A percentile compares a stretch with the other conserved stretches of the same genome.
Evolutionary conservation across 2,113 vertebrate genomes (phyloP).

Genomic region (Tachysurus fulvidraco): DNA sequence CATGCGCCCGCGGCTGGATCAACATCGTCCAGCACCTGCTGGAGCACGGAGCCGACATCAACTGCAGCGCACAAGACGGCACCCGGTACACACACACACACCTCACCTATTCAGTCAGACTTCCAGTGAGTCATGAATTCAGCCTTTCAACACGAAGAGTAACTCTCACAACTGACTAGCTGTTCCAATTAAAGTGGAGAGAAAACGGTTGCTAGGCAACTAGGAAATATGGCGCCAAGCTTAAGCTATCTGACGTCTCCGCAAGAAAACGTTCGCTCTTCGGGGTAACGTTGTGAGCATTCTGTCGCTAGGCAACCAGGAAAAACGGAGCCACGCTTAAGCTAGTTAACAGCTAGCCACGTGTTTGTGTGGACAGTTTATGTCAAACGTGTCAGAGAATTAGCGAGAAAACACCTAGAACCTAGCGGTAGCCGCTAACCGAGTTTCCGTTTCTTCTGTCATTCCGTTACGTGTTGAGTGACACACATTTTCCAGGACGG

Average conservation of each 20-base stretch:
- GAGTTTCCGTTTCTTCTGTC: not conserved
- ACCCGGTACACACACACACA: constrained; percentile 77
- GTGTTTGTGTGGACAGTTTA: not conserved
- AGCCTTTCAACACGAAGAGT: not conserved
- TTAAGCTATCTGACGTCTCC: not conserved
- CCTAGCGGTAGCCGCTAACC: not conserved
- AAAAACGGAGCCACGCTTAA: not conserved
- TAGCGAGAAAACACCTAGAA: not conserved
- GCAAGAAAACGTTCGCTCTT: not conserved
- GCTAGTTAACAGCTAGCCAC: not conserved
- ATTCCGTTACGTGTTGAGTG: not conserved
- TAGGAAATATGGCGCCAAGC: not conserved
- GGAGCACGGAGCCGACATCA: constrained; percentile 88
- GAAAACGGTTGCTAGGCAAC: constrained; percentile 14
- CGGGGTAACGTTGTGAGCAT: not conserved
- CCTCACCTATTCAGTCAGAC: not conserved
- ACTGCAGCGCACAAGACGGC: constrained; percentile 95
- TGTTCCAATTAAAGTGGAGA: not conserved
- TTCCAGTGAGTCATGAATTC: constrained; percentile 9
- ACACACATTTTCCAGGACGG: not conserved
- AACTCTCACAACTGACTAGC: not conserved
- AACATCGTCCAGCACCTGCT: constrained; percentile 89
- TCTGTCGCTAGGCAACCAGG: not conserved
- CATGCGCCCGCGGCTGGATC: constrained; percentile 89
- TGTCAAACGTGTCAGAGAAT: not conserved